Evolutionary conservation across 2,113 vertebrate species (phyloP), one percentile per base, ranked within the genome.

Genomic region (Spea multiplicata): DNA sequence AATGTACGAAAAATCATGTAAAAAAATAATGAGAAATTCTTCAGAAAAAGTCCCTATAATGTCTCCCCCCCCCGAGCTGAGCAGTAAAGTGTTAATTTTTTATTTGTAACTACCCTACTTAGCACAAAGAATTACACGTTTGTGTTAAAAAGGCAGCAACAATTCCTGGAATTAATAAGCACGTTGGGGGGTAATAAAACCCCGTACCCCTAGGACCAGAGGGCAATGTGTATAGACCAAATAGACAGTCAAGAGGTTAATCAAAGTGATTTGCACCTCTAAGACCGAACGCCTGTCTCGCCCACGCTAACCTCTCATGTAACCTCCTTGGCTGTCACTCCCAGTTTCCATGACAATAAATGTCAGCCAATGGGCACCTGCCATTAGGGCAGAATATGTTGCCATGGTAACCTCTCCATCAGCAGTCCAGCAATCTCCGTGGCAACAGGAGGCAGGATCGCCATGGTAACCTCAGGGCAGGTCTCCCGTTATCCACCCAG

Each of bases 361-460:
- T 49, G 16, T 55, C 62, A 79, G 50, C 62, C 59, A 72, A 73
- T 80, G 77, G 71, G 52, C 77, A 80, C 61, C 72, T 73, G 69
- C 76, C 62, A 73, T 55, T 73, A 44, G 71, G 77, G 45, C 78
- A 74, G 65, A 80, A 57, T 50, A 68, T 73, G 78, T 57, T 74
- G 62, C 71, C 71, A 61, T 73, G 46, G 78, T 57, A 80, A 80
- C 78, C 44, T 10, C 50, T 16, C 8, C 52, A 6, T 73, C 69
- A 68, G 52, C 71, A 61, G 78, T 80, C 78, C 78, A 61, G 71
- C 46, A 46, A 45, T 67, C 7, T 61, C 78, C 71, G 68, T 80
- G 71, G 78, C 67, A 74, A 80, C 78, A 61, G 71, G 66, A 80
- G 71, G 70, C 52, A 16, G 44, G 53, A 64, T 74, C 74, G 71